Conservation (phyloP, 2,888 invertebrate species). For the Lithophane socia region DNA sequence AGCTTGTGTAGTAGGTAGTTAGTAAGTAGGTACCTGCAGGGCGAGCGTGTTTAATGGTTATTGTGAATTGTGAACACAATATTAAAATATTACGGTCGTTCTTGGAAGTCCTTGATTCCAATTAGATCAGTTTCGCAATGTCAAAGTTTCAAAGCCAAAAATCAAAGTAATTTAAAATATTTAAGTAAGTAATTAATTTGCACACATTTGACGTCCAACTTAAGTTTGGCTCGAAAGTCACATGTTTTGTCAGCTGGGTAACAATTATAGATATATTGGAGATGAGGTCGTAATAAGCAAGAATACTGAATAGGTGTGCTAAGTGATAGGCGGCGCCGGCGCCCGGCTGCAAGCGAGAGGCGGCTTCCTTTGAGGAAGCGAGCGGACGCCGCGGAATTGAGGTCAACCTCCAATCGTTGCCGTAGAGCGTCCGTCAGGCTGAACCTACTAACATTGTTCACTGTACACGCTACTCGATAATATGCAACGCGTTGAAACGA, state of each 20-base stretch:
- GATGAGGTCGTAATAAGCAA: slow-evolving; percentile 1
- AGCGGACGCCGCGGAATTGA: slow-evolving; percentile 47
- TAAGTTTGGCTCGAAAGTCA: neutral
- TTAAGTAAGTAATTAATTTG: neutral
- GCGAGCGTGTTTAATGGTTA: neutral
- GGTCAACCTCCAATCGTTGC: slow-evolving; percentile 62
- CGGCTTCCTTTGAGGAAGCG: slow-evolving; percentile 60
- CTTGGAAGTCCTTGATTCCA: slow-evolving; percentile 8
- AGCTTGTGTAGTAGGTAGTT: neutral
- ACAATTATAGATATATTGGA: neutral
- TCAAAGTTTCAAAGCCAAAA: neutral
- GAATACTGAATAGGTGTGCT: neutral
- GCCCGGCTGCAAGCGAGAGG: slow-evolving; percentile 29
- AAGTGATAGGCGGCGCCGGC: slow-evolving; percentile 22
- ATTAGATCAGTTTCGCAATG: slow-evolving; percentile 9
- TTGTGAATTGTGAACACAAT: slow-evolving; percentile 21
- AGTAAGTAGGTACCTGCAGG: neutral
- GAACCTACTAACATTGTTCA: slow-evolving; percentile 12
- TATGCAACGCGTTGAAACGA: neutral
- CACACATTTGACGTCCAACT: no score
- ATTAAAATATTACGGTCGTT: slow-evolving; percentile 20
- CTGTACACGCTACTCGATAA: neutral
- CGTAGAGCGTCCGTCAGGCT: slow-evolving; percentile 24
- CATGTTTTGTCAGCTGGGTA: neutral
- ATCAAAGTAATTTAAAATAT: neutral